Percentiles rank a stretch among this genome's conserved stretches.
Evolutionary conservation across 2,797 vertebrate genomes (phyloP).

Genomic region (Picus viridis): DNA sequence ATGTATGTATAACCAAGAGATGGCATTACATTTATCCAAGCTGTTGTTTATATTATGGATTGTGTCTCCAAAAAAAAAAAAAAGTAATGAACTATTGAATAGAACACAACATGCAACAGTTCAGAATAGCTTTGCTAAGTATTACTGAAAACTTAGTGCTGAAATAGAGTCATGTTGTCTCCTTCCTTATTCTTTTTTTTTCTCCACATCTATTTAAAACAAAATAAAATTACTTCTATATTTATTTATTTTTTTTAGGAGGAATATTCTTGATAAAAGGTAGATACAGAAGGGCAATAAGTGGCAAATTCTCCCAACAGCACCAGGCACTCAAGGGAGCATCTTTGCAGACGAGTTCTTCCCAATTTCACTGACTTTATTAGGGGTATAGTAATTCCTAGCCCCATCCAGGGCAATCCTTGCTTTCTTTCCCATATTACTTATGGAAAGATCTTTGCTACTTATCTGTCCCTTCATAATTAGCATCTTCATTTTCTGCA

Average conservation of each 20-base stretch:
- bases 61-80: background rate
- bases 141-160: background rate
- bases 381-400: background rate
- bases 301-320: background rate
- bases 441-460: background rate
- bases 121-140: background rate
- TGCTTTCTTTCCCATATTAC: background rate
- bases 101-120: background rate
- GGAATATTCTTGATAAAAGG: background rate
- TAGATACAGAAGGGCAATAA: background rate
- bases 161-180: background rate
- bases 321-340: background rate
- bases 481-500: background rate
- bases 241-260: background rate
- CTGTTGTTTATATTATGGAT: background rate
- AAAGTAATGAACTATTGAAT: background rate
- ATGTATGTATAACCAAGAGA: background rate
- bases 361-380: background rate
- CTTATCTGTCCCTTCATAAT: background rate
- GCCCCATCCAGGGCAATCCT: rapidly evolving
- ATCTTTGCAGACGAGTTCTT: background rate
- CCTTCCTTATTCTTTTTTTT: background rate
- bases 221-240: background rate
- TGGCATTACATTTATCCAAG: background rate
- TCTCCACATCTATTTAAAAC: background rate